Conservation (phyloP, 92 coral and sea anemone species). For the Siderastrea siderea region DNA sequence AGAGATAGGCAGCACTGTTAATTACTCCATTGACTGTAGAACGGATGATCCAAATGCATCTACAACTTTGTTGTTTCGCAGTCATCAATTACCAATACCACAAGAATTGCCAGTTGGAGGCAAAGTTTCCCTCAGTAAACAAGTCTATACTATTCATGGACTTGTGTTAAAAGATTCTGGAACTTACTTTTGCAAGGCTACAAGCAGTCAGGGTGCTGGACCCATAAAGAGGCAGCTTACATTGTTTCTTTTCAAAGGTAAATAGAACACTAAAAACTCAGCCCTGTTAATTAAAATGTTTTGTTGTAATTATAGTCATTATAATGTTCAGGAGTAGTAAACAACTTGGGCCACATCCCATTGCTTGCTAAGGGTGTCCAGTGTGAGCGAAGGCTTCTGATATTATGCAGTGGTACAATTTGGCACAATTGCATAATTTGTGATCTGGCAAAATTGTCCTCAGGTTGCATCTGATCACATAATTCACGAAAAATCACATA, state of each 20-base stretch:
- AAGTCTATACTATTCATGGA: slow-evolving; percentile 23
- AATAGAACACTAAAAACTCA: background rate
- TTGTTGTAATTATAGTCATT: too few species aligned
- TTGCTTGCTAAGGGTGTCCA: too few species aligned
- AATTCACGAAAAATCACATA: too few species aligned
- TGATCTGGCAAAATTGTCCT: too few species aligned
- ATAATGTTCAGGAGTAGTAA: too few species aligned
- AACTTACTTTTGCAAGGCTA: background rate
- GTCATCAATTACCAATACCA: too few species aligned
- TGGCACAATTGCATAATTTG: too few species aligned
- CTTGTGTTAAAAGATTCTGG: background rate
- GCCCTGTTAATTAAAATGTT: background rate
- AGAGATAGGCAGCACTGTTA: background rate
- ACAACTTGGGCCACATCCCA: too few species aligned
- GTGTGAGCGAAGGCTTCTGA: too few species aligned
- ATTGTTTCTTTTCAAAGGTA: background rate
- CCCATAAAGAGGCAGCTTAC: background rate
- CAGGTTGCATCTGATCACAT: too few species aligned
- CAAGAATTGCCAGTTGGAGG: background rate
- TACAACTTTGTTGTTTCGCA: background rate
- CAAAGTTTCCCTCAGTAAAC: slow-evolving; percentile 7
- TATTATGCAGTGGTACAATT: too few species aligned
- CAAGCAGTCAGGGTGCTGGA: background rate
- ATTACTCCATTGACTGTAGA: slow-evolving; percentile 25
- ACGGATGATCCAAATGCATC: slow-evolving; percentile 30